A percentile compares a stretch with the other conserved stretches of the same genome.
Evolutionary conservation across 1,140 invertebrate genomes (phyloP).

Genomic region (Drosophila bipectinata): DNA sequence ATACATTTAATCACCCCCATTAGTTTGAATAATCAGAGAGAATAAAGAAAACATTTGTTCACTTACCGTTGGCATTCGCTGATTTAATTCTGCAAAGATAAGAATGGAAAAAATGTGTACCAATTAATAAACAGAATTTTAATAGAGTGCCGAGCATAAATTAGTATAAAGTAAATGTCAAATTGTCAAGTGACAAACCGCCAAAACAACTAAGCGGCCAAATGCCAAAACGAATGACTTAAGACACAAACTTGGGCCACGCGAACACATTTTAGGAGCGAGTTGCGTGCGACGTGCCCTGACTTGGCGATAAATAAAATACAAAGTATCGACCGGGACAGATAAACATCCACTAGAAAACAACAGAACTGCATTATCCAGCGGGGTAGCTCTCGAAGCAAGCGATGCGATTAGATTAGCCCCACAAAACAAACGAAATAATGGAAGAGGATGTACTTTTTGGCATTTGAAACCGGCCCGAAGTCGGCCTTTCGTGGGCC

Average conservation of each 20-base stretch:
- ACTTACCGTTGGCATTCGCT: conserved; percentile 83
- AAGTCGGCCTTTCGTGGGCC: not conserved
- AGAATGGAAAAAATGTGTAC: conserved; percentile 51
- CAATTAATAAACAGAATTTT: conserved; percentile 69
- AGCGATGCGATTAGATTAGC: conserved; percentile 7
- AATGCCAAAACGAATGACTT: conserved; percentile 77
- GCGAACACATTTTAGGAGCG: conserved; percentile 34
- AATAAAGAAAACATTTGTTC: conserved; percentile 30
- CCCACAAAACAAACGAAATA: not conserved
- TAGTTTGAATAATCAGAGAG: conserved; percentile 30
- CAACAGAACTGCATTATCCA: conserved; percentile 36
- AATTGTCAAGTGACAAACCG: conserved; percentile 58
- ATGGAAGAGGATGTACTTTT: conserved; percentile 1
- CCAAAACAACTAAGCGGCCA: conserved; percentile 53
- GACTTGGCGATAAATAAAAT: conserved; percentile 18
- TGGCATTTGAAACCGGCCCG: conserved; percentile 1
- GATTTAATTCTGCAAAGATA: conserved; percentile 83
- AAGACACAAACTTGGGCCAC: conserved; percentile 64
- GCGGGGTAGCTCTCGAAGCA: conserved; percentile 6
- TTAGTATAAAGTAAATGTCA: conserved; percentile 62
- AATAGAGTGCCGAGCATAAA: conserved; percentile 57
- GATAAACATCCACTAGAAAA: conserved; percentile 13
- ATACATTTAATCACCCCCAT: conserved; percentile 27
- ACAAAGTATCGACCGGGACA: not conserved
- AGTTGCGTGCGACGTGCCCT: conserved; percentile 28